Conservation (phyloP, 2,797 vertebrate species). For the Pseudochirops corinnae region DNA sequence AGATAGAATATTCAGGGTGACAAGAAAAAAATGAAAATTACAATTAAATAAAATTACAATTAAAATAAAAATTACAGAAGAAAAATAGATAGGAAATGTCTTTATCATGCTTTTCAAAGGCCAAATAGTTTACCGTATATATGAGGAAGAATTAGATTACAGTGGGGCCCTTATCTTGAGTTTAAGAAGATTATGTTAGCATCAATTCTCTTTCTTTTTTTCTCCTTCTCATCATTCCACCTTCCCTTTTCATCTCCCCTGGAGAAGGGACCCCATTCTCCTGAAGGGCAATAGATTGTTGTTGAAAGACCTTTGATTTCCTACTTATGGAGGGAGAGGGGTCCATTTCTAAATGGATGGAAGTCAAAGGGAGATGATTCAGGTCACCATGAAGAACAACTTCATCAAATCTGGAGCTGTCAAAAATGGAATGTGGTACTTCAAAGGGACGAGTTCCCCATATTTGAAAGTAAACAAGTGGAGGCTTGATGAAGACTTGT, state of each 20-base stretch:
- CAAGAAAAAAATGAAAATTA: conserved; percentile 55
- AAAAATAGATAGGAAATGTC: conserved; percentile 37
- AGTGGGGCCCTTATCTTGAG: not conserved
- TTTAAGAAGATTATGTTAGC: conserved; percentile 32
- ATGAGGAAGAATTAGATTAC: conserved; percentile 47
- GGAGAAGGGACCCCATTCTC: not conserved
- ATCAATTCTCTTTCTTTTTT: conserved; percentile 32
- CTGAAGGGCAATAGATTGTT: not conserved
- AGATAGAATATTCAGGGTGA: conserved; percentile 26
- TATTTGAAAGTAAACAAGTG: not conserved
- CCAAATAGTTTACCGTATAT: conserved; percentile 60
- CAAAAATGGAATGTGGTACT: not conserved
- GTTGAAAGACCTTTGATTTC: not conserved
- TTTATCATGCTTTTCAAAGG: conserved; percentile 47
- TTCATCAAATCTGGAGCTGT: not conserved
- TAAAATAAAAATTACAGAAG: conserved; percentile 44
- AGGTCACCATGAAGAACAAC: not conserved
- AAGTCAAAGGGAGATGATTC: not conserved
- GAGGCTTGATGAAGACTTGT: not conserved
- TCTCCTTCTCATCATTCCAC: not conserved
- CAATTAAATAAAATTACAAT: not conserved
- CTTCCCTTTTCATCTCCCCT: not conserved
- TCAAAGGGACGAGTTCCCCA: not conserved
- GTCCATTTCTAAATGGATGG: not conserved
- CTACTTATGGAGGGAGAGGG: not conserved